Evolutionary conservation across 1,140 invertebrate species (phyloP), one percentile per base, ranked within the genome.

Genomic region (Temnothorax longispinosus): DNA sequence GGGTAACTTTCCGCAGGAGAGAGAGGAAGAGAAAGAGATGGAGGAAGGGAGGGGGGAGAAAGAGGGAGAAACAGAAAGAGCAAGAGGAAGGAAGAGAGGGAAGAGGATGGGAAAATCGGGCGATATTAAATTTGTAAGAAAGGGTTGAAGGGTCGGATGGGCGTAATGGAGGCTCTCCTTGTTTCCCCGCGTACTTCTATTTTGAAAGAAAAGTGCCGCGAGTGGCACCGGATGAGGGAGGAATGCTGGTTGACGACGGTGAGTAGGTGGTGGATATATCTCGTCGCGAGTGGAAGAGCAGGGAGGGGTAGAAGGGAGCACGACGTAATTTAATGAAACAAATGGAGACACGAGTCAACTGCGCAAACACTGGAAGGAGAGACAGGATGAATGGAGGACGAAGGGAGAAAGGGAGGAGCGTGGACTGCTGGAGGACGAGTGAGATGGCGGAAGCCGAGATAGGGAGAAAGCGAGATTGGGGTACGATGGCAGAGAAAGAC

Each of bases 301-400:
- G 56, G 11, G 32, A 27, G 32, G 32, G 35, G 21, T 38, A 35
- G 44, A 21, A 62, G 35, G 65, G 60, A 64, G 69, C 69, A 47
- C 86, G 81, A 58, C 62, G 88, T 91, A 93, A 94, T 94, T 93
- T 91, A 92, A 93, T 92, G 92, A 92, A 93, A 94, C 90, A 94
- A 93, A 93, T 92, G 91, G 90, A 93, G 91, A 91, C 92, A 88
- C 88, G 85, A 92, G 91, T 91, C 87, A 91, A 93, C 88, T 90
- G 87, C 88, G 85, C 90, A 91, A 91, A 91, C 90, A 88, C 76
- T 80, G 60, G 65, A 69, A 56, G 52, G 56, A 64, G 18, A 21
- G 78, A 35, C 65, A 54, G 80, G 67, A 87, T 81, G 65, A 87
- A 54, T 50, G 60, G 32, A 58, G 32, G 15, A 5, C 13, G 81